Percentiles rank a stretch among this genome's conserved stretches.
These are phyloP conservation scores for Lutjanus argentimaculatus DNA, from an alignment of 2,797 vertebrate genomes.

Conservation along the genomic window DNA sequence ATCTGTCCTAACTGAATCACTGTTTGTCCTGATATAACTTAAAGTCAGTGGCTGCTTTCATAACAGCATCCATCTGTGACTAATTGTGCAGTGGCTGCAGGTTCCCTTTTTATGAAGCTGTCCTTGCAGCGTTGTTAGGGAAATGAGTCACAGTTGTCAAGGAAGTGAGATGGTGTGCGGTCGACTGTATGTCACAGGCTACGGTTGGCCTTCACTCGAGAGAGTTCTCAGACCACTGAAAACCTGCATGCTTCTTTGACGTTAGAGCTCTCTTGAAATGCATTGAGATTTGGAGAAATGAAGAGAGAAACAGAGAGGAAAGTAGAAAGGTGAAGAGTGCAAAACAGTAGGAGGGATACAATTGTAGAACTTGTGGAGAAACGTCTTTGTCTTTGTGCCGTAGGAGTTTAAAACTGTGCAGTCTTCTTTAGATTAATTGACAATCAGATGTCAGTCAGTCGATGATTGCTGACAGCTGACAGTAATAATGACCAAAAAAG, in stretches of 20 bases:
- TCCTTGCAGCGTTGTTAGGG: conserved; percentile 82
- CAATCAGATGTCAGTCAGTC: neutral
- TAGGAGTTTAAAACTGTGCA: neutral
- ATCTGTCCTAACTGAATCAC: conserved; percentile 20
- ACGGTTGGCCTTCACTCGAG: conserved; percentile 71
- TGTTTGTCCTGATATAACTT: conserved; percentile 40
- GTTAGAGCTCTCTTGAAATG: conserved; percentile 14
- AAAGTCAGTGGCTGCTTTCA: conserved; percentile 50
- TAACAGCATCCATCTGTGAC: conserved; percentile 61
- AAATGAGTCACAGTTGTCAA: conserved; percentile 87
- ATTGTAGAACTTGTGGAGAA: neutral
- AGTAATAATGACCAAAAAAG: conserved; percentile 25
- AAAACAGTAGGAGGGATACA: conserved; percentile 27
- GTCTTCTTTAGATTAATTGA: neutral
- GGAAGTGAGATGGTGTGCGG: conserved; percentile 85
- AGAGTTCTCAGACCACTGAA: conserved; percentile 31
- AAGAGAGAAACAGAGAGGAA: conserved; percentile 5
- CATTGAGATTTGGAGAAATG: conserved; percentile 29
- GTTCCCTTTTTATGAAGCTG: conserved; percentile 70
- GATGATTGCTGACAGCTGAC: conserved; percentile 23
- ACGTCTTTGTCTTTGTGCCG: conserved; percentile 6
- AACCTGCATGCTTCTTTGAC: conserved; percentile 17
- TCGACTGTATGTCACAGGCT: conserved; percentile 74
- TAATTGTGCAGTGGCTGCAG: conserved; percentile 66
- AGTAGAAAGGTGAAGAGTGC: conserved; percentile 14